Conservation (phyloP, 2,113 vertebrate genomes). For the Nestor notabilis region DNA sequence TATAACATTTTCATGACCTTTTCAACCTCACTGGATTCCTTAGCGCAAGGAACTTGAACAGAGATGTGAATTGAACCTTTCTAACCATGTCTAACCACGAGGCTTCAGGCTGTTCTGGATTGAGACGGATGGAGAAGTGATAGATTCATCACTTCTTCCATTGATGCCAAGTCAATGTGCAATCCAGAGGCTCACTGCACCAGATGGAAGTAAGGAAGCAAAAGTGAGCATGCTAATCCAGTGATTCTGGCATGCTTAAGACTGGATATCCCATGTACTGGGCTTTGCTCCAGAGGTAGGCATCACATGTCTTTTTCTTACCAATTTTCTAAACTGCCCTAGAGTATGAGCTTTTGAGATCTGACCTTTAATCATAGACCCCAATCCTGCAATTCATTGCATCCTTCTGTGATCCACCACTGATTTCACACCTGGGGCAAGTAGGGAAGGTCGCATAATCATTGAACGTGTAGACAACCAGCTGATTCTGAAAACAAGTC, state of each 20-base stretch:
- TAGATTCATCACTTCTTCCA: background rate
- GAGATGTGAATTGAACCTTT: background rate
- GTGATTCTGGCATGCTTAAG: background rate
- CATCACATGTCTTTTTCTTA: background rate
- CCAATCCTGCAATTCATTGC: background rate
- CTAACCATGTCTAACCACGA: background rate
- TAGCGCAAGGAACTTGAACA: background rate
- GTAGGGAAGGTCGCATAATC: background rate
- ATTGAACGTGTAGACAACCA: background rate
- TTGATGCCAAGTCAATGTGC: fast-evolving
- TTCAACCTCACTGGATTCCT: background rate
- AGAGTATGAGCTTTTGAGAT: background rate
- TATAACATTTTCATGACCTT: background rate
- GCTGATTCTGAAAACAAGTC: background rate
- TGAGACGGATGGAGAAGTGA: background rate
- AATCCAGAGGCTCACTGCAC: background rate
- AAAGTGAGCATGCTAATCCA: fast-evolving
- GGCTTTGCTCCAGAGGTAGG: background rate
- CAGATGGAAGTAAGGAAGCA: background rate
- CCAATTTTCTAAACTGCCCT: background rate
- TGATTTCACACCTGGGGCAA: background rate
- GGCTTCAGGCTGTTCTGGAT: background rate
- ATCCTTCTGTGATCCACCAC: background rate
- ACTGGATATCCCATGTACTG: fast-evolving
- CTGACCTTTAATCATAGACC: background rate